A percentile compares a stretch with the other conserved stretches of the same genome.
Conservation (phyloP, 37 sponge, comb jelly and placozoan genomes). For the Ianthella basta region DNA sequence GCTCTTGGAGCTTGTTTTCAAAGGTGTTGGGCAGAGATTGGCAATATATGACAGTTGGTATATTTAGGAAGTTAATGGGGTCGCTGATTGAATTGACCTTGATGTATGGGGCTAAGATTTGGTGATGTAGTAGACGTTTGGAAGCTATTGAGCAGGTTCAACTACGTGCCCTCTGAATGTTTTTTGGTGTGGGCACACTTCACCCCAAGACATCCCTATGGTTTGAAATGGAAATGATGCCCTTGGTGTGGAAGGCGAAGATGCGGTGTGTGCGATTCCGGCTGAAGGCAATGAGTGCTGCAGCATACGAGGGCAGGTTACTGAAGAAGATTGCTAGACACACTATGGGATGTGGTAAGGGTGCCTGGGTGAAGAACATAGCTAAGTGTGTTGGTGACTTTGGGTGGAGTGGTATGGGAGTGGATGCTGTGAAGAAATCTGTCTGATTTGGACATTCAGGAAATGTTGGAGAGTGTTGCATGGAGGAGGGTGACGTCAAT, state of each 20-base stretch:
- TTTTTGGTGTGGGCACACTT: constrained; percentile 18
- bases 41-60: not conserved
- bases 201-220: constrained; percentile 8
- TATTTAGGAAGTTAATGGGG: not conserved
- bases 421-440: not conserved
- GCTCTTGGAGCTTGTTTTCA: constrained; percentile 1
- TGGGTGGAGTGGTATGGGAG: constrained; percentile 6
- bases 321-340: constrained; percentile 6
- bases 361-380: not conserved
- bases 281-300: not conserved
- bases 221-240: not conserved
- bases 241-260: constrained; percentile 10
- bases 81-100: not conserved
- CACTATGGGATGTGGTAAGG: constrained; percentile 2
- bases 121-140: not conserved
- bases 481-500: not conserved
- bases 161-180: not conserved
- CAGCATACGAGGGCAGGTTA: not conserved
- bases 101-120: not conserved
- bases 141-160: not conserved
- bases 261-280: constrained; percentile 5
- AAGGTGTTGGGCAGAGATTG: constrained; percentile 3
- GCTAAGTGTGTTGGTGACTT: constrained; percentile 5
- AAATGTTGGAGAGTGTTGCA: not conserved
- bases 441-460: not conserved